phyloP scores from a whole-genome alignment of 2,888 invertebrate species.

The Coelinius sp. region DNA sequence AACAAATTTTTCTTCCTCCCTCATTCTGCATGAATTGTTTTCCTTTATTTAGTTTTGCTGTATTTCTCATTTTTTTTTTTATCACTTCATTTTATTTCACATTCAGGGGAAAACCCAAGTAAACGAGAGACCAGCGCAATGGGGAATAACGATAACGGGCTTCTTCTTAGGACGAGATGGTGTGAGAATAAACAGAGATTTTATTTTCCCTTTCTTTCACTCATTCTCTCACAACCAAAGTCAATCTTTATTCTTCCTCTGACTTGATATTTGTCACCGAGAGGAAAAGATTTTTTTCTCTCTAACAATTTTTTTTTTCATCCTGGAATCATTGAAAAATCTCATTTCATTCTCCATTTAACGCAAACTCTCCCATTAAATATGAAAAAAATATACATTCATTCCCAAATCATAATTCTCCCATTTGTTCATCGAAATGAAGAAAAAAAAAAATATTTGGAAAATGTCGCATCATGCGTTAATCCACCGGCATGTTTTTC shows the following conservation, averaged over 20 bases:
- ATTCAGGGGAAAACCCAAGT: constrained; percentile 4
- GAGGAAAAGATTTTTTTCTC: neutral
- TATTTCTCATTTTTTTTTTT: constrained; percentile 24
- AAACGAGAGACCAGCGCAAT: constrained; percentile 9
- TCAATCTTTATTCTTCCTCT: constrained; percentile 3
- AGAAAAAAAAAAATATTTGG: neutral
- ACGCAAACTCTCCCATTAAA: neutral
- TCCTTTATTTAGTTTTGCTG: constrained; percentile 1
- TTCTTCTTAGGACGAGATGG: constrained; percentile 14
- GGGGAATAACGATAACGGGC: constrained; percentile 39
- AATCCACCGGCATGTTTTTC: neutral
- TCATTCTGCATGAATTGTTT: constrained; percentile 26
- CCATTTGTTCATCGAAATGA: too few species aligned
- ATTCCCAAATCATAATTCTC: too few species aligned
- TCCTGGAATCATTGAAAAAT: neutral
- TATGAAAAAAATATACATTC: neutral
- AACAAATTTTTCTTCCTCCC: constrained; percentile 30
- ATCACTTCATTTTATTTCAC: constrained; percentile 34
- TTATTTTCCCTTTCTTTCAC: neutral
- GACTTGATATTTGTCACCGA: neutral
- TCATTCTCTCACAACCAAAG: neutral
- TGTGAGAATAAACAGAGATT: constrained; percentile 19
- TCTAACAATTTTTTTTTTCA: neutral
- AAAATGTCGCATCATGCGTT: neutral
- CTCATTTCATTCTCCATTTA: too few species aligned